Conservation (phyloP, 2,113 vertebrate genomes). For the Catharus bicknelli region DNA sequence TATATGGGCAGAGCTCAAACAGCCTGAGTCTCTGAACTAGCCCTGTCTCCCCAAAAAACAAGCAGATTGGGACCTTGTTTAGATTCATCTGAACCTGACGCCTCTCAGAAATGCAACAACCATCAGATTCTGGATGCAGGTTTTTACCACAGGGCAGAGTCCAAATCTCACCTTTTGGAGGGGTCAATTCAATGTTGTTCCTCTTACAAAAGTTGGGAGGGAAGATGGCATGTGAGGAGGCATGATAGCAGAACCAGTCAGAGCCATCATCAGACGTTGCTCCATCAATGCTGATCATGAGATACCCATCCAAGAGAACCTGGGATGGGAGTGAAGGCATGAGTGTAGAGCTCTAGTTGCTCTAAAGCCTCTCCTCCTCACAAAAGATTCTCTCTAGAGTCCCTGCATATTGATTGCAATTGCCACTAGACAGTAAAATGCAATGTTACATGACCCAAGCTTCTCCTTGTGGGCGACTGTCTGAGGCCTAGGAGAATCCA, state of each 20-base stretch:
- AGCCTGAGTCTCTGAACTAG: neutral
- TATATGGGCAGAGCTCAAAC: neutral
- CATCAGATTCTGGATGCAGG: neutral
- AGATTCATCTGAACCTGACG: neutral
- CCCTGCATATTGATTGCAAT: neutral
- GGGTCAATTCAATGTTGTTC: conserved; percentile 84
- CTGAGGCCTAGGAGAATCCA: no score
- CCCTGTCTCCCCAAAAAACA: neutral
- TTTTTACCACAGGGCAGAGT: neutral
- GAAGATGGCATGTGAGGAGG: conserved; percentile 90
- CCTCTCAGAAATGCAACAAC: neutral
- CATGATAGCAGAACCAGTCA: conserved; percentile 95
- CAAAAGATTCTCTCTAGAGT: neutral
- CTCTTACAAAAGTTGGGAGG: conserved; percentile 87
- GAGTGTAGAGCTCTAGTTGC: neutral
- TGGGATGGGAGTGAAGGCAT: conserved; percentile 23
- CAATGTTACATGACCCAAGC: neutral
- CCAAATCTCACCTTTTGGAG: conserved; percentile 81
- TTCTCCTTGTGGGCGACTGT: neutral
- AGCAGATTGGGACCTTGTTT: neutral
- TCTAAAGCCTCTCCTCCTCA: neutral
- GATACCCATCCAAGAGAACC: conserved; percentile 91
- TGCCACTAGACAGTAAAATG: neutral
- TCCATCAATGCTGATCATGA: conserved; percentile 94
- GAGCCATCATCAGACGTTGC: conserved; percentile 75